Conservation (phyloP, 53 echinoderm and acorn worm species). For the Actinopyga echinites region DNA sequence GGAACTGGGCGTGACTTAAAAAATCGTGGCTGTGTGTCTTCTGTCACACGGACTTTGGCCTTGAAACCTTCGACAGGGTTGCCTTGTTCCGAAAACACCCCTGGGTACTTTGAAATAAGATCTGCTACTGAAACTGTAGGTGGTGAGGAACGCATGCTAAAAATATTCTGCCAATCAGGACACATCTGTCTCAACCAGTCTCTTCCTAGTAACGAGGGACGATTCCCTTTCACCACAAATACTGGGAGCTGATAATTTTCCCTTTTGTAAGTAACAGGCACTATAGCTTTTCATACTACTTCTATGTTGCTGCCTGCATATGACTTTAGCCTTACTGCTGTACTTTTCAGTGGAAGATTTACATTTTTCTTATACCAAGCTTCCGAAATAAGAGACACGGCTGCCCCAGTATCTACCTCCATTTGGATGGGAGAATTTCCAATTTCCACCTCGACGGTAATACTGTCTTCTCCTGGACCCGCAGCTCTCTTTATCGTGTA, state of each 20-base stretch:
- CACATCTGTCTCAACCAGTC: constrained; percentile 22
- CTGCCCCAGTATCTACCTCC: constrained; percentile 37
- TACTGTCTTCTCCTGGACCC: not conserved
- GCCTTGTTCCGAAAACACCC: constrained; percentile 41
- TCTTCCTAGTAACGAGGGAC: constrained; percentile 20
- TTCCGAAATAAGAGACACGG: constrained; percentile 6
- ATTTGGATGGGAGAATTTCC: constrained; percentile 4
- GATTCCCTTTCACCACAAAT: constrained; percentile 4
- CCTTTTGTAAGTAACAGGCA: not conserved
- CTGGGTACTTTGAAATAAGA: not conserved
- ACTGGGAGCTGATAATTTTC: not conserved
- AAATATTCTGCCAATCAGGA: constrained; percentile 41
- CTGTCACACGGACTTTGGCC: constrained; percentile 39
- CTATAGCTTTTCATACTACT: constrained; percentile 21
- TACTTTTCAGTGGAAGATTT: constrained; percentile 1
- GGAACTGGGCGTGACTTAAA: constrained; percentile 50
- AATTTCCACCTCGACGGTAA: constrained; percentile 11
- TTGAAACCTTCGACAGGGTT: constrained; percentile 37
- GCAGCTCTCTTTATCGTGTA: constrained; percentile 30
- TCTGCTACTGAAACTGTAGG: not conserved
- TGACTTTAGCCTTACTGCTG: constrained; percentile 35
- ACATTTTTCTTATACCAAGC: constrained; percentile 20
- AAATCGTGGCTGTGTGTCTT: constrained; percentile 33
- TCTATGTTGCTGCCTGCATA: constrained; percentile 24
- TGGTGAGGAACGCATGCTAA: not conserved